These are phyloP conservation scores for Sebastiscus tertius DNA, from an alignment of 2,797 vertebrate genomes.

Conservation along the genomic window DNA sequence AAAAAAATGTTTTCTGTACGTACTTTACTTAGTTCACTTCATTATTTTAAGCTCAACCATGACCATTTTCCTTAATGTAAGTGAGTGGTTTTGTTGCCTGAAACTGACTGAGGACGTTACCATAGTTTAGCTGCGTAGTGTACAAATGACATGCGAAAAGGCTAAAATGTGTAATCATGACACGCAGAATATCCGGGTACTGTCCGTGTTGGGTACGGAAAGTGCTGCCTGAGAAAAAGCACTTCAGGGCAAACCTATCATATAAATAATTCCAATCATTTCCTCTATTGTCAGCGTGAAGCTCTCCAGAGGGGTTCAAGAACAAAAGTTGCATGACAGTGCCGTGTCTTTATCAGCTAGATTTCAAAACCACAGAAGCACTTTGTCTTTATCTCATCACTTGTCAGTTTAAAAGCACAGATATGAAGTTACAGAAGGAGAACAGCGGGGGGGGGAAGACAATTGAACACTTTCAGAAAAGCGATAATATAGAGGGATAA, in stretches of 20 bases:
- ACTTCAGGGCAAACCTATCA: not conserved
- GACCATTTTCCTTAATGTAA: too few relatives aligned
- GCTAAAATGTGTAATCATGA: too few relatives aligned
- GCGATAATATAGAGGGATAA: not conserved
- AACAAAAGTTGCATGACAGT: conserved; percentile 1
- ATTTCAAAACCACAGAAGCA: not conserved
- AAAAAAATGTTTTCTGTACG: too few relatives aligned
- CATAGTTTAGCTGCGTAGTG: too few relatives aligned
- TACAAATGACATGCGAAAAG: too few relatives aligned
- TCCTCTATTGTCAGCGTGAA: not conserved
- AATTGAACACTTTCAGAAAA: conserved; percentile 1
- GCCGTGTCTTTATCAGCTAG: conserved; percentile 9
- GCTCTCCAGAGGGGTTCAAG: not conserved
- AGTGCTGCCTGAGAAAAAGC: not conserved
- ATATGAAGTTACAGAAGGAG: not conserved
- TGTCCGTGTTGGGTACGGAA: not conserved
- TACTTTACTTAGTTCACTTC: too few relatives aligned
- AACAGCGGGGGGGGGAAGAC: not conserved
- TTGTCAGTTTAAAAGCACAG: conserved; percentile 12
- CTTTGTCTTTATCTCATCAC: conserved; percentile 28
- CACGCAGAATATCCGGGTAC: too few relatives aligned
- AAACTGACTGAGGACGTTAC: too few relatives aligned
- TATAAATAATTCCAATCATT: not conserved
- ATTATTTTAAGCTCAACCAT: too few relatives aligned
- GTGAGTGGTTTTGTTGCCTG: too few relatives aligned